Evolutionary conservation across 2,113 vertebrate species (phyloP), one percentile per base, ranked within the genome.

Genomic region (Sitta europaea): DNA sequence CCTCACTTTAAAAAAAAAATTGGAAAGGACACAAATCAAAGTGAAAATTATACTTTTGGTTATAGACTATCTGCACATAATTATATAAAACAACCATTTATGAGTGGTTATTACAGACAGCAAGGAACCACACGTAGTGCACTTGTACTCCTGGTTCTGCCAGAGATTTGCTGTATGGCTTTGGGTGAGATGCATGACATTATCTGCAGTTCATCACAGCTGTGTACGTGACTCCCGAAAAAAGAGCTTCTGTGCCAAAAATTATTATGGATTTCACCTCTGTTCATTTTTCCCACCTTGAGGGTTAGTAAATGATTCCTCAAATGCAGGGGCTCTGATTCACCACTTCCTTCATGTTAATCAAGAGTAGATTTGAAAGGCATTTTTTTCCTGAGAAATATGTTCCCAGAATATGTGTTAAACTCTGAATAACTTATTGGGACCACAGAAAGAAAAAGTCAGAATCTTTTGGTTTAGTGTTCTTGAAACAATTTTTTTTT

Each of bases 291-390:
- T 89, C 73, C 28, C 43, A 89, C 68, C 94, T 84, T 84, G 67
- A 77, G 33, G 57, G n/a, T 62, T 29, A 94, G 68, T 73, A 84
- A 91, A 88, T 77, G 43, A 84, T 74, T 86, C 55, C 68, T 94
- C 48, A 71, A 62, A 92, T 35, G 68, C 53, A 45, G 27, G 50
- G 72, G 43, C 18, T 83, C 51, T 51, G 51, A n/a, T 93, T 94
- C 76, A 86, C 55, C 47, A 83, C 79, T 81, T 80, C 47, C 36
- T 10, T 94, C 33, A 6, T 63, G 55, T 96, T 94, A 95, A 96
- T 94, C 86, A 94, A 80, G 16, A 86, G 43, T 94, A 94, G 75
- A 95, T 94, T 94, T 94, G 83, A 92, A 94, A 92, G 50, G 50
- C 74, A 12, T 83, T 71, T 88, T 92, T 92, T 89, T 94, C 4